A percentile compares a stretch with the other conserved stretches of the same genome.
These are phyloP conservation scores for Polypedilum vanderplanki DNA, from an alignment of 1,140 invertebrate genomes.

Conservation along the genomic window DNA sequence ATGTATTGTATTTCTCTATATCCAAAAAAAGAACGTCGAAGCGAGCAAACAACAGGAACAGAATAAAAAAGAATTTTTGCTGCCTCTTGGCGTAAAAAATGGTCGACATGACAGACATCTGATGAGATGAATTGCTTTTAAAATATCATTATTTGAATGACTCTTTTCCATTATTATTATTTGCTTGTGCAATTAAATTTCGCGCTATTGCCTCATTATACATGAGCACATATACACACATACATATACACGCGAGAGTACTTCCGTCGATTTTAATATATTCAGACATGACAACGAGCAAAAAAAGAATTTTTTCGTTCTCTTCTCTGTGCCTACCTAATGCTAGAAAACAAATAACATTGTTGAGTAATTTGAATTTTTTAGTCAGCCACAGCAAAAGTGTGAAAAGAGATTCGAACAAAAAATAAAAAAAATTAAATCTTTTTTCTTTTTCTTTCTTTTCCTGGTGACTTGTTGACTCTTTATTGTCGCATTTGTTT, in stretches of 20 bases:
- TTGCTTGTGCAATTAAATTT: constrained; percentile 9
- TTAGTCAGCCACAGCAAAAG: too few relatives aligned
- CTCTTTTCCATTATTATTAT: not conserved
- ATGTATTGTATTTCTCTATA: not conserved
- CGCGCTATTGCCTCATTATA: not conserved
- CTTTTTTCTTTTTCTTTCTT: not conserved
- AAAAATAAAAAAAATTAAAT: too few relatives aligned
- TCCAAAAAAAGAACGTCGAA: not conserved
- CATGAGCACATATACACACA: not conserved
- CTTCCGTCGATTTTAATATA: constrained; percentile 10
- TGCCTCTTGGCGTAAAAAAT: not conserved
- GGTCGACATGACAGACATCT: constrained; percentile 1
- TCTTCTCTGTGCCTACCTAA: too few relatives aligned
- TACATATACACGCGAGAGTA: not conserved
- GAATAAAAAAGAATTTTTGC: not conserved
- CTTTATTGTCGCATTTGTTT: not conserved
- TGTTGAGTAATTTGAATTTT: too few relatives aligned
- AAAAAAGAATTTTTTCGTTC: too few relatives aligned
- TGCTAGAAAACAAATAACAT: too few relatives aligned
- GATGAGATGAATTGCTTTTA: constrained; percentile 11
- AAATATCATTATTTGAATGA: not conserved
- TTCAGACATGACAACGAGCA: not conserved
- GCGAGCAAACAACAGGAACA: too few relatives aligned
- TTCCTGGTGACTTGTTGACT: constrained; percentile 10
- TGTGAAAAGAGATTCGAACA: too few relatives aligned